Base-by-base conservation (phyloP, 1,140 invertebrate genomes). In the Elymnias hypermnestra region DNA sequence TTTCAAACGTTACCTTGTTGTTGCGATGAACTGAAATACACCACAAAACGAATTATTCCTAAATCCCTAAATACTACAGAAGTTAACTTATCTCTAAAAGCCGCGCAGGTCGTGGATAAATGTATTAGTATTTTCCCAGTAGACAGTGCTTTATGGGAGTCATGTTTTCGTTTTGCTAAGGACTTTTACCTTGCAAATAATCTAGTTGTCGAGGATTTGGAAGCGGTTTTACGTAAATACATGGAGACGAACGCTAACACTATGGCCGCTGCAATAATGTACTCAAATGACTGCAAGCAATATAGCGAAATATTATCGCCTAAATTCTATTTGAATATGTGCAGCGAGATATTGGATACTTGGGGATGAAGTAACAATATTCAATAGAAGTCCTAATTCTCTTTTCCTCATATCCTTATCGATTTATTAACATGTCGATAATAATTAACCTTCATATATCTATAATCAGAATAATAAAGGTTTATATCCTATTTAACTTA, bases 241-340 rank as follows among this genome's bases (percentile, higher is more conserved):
- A 81, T 82, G 82, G 72, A 79, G 49, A 55, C 52, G 3, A 70
- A 85, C 37, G 64, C 75, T 0, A 66, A 68, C 2, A 76, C 75
- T 0, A 79, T 82, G 75, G 78, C 75, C 0, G 70, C 70, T 0
- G 78, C 82, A 14, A 72, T 85, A 3, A 72, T 83, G 77, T 83
- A 69, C 37, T 83, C 78, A 0, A 75, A 72, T 14, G 82, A 85
- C 56, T 82, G 82, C 40, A 51, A 63, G 8, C 65, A 83, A 25
- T 83, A 83, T 36, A 67, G 63, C 19, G 57, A 79, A 33, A 79
- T 85, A 33, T 47, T 85, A 2, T 63, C 76, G 1, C 73, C 78
- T 0, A 83, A 77, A 33, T 83, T 85, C 36, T 83, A 75, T 26
- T 55, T 85, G 43, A 83, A 81, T 48, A 77, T 85, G 69, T 83